Evolutionary conservation across 1,140 invertebrate species (phyloP), one percentile per base, ranked within the genome.

Genomic region (Anoplophora glabripennis): DNA sequence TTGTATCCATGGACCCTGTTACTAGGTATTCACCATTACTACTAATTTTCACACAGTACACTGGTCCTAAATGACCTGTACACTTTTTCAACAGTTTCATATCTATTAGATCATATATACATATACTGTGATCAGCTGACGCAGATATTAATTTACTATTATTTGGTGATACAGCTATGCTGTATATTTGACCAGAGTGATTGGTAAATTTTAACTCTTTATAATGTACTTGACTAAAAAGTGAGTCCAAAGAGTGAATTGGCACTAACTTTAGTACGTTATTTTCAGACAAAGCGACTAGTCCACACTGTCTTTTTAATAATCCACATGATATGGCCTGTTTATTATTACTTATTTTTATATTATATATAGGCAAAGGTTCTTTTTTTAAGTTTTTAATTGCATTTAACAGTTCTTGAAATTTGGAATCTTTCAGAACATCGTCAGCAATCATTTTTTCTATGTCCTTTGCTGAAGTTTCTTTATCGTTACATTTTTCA

Each of bases 41-140:
- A 74, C 89, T 89, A 14, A 88, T 83, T 75, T 88, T 87, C 73
- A 94, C 77, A 74, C 87, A 89, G 88, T 91, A 94, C 38, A 95
- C 85, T n/a, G 91, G 88, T 72, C 90, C 89, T 66, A 84, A 87
- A 73, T 95, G 92, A 37, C 92, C 92, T 64, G 83, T 85, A 75
- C 47, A 82, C 80, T 59, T 57, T 48, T 60, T 47, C 14, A 65
- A 35, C 15, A 67, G 54, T 53, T 63, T 59, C 52, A 68, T 44
- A 33, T 58, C 40, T 47, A 18, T 54, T 17, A 66, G 42, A 45
- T 66, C 45, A 63, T 69, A 69, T 62, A 63, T 61, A 53, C 63
- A 64, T 40, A 71, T 60, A 15, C 60, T 69, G 34, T 55, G 57
- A 63, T 75, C 74, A 47, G 67, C 59, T 10, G 71, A 73, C 9